Evolutionary conservation across 1,140 invertebrate genomes (phyloP).

Genomic region (Pentalonia nigronervosa): DNA sequence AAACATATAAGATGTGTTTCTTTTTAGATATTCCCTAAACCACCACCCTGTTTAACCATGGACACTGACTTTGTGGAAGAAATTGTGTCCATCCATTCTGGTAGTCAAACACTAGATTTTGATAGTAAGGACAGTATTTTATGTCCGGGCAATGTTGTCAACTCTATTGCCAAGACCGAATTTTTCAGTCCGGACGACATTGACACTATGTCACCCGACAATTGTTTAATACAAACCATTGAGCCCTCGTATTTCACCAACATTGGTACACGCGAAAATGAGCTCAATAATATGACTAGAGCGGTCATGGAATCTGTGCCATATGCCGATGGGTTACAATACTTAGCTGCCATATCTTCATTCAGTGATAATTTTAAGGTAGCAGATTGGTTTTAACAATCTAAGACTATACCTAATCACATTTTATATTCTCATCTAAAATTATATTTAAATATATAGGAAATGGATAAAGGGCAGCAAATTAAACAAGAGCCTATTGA

Average conservation of each 20-base stretch:
- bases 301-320: conserved; percentile 58
- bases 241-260: conserved; percentile 41
- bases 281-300: conserved; percentile 36
- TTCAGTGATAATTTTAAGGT: conserved; percentile 59
- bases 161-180: conserved; percentile 4
- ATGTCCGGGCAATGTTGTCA: background rate
- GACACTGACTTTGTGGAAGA: conserved; percentile 52
- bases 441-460: conserved; percentile 6
- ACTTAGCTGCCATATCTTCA: conserved; percentile 58
- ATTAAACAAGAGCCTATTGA: conserved; percentile 9
- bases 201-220: conserved; percentile 9
- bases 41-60: background rate
- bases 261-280: conserved; percentile 10
- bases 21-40: conserved; percentile 4
- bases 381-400: background rate
- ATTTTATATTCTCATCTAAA: background rate
- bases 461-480: background rate
- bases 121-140: conserved; percentile 27
- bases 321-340: conserved; percentile 58
- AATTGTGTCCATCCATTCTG: conserved; percentile 33
- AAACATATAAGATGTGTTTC: conserved; percentile 6
- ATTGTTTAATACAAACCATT: conserved; percentile 44
- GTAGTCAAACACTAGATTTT: conserved; percentile 20
- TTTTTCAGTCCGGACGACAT: conserved; percentile 12
- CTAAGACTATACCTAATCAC: background rate